phyloP scores from a whole-genome alignment of 1,140 invertebrate genomes.

The Drosophila hydei region DNA sequence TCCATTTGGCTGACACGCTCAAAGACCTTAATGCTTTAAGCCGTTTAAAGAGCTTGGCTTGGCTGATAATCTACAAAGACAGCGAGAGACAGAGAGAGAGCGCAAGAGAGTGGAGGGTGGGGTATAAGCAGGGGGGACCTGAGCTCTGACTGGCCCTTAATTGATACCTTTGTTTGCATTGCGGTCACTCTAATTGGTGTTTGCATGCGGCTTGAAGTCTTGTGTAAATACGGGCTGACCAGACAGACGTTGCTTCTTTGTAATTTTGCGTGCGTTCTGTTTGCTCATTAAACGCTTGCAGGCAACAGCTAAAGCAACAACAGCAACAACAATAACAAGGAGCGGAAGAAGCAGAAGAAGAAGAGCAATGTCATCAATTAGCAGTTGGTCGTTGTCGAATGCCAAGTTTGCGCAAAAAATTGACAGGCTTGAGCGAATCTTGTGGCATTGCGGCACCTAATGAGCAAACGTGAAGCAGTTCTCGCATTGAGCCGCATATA shows the following conservation, averaged over 20 bases:
- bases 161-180: conserved; percentile 78
- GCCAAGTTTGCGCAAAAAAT: conserved; percentile 75
- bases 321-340: too few relatives aligned
- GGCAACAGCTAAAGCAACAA: conserved; percentile 19
- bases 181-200: conserved; percentile 81
- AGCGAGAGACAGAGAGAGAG: conserved; percentile 4
- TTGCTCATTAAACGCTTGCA: conserved; percentile 79
- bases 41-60: conserved; percentile 21
- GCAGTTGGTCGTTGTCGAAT: conserved; percentile 49
- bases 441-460: conserved; percentile 44
- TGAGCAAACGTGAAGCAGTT: conserved; percentile 59
- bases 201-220: conserved; percentile 77
- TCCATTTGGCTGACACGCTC: conserved; percentile 8
- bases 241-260: conserved; percentile 58
- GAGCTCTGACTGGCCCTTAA: conserved; percentile 54
- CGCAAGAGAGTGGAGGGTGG: background rate
- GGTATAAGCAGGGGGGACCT: background rate
- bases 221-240: conserved; percentile 72
- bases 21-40: conserved; percentile 12
- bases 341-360: background rate
- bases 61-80: background rate
- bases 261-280: conserved; percentile 80
- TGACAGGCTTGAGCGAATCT: conserved; percentile 49
- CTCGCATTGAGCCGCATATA: background rate
- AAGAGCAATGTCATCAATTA: conserved; percentile 68